Evolutionary conservation across 2,113 vertebrate species (phyloP).

Genomic region (Caranx ignobilis): DNA sequence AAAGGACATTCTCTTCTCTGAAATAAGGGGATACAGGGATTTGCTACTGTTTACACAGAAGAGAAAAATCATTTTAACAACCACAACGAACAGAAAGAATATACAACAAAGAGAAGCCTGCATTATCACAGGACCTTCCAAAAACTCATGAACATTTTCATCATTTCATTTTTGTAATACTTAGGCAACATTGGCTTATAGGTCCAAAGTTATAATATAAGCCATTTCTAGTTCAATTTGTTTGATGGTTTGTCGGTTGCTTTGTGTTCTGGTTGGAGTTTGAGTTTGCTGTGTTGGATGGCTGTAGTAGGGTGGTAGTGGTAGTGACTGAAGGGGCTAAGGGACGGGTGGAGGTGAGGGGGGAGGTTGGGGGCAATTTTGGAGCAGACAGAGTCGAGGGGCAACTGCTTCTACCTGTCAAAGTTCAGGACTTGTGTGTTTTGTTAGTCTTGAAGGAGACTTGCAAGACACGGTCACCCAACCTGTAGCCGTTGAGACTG

Average conservation of each 20-base stretch:
- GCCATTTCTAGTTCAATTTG: slow-evolving; percentile 98
- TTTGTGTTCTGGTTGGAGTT: slow-evolving; percentile 90
- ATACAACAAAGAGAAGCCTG: slow-evolving; percentile 86
- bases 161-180: slow-evolving; percentile 97
- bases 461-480: slow-evolving; percentile 99
- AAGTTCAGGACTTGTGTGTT: slow-evolving; percentile 99
- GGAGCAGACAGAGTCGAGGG: slow-evolving; percentile 67
- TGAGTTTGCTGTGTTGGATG: slow-evolving; percentile 90
- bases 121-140: slow-evolving; percentile 80
- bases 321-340: slow-evolving; percentile 73
- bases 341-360: slow-evolving; percentile 66
- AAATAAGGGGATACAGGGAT: slow-evolving; percentile 82
- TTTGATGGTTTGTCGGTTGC: slow-evolving; percentile 86
- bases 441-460: slow-evolving; percentile 99
- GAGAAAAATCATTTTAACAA: slow-evolving; percentile 94
- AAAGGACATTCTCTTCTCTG: slow-evolving; percentile 86
- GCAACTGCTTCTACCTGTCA: slow-evolving; percentile 71
- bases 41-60: slow-evolving; percentile 99
- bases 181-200: slow-evolving; percentile 99
- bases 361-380: slow-evolving; percentile 63
- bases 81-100: slow-evolving; percentile 85
- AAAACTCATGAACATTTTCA: slow-evolving; percentile 93
- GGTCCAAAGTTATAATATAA: slow-evolving; percentile 99
- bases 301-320: slow-evolving; percentile 85
- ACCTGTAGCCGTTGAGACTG: slow-evolving; percentile 99